These are phyloP conservation scores for Ctena decussata DNA, from an alignment of 2,888 invertebrate species.

Conservation along the genomic window DNA sequence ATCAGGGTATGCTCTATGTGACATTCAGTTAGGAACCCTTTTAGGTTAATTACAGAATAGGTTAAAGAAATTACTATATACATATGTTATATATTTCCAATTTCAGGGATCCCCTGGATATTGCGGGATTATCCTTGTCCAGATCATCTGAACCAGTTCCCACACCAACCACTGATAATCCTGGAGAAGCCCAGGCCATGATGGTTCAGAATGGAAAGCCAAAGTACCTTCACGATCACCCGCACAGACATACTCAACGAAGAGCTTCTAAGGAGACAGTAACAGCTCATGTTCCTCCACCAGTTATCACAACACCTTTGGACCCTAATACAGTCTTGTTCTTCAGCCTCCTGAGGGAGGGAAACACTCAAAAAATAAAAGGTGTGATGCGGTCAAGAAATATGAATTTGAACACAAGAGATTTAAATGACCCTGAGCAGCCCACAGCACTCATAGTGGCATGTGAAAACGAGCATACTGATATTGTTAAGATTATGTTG, in stretches of 20 bases:
- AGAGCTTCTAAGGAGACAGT: background rate
- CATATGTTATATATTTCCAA: background rate
- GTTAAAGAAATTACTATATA: background rate
- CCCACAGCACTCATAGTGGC: slow-evolving; percentile 79
- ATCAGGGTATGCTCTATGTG: no score
- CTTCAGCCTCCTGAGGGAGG: slow-evolving; percentile 65
- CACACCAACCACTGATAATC: background rate
- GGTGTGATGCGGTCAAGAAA: slow-evolving; percentile 65
- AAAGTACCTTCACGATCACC: slow-evolving; percentile 9
- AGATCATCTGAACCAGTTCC: background rate
- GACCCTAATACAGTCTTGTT: slow-evolving; percentile 62
- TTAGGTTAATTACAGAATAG: no score
- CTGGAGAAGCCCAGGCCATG: background rate
- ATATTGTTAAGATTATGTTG: slow-evolving; percentile 76
- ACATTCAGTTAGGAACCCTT: no score
- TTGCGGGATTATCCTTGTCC: background rate
- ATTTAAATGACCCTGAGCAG: slow-evolving; percentile 63
- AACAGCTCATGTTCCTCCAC: background rate
- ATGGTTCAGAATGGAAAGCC: slow-evolving; percentile 45
- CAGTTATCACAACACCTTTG: slow-evolving; percentile 30
- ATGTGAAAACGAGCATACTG: slow-evolving; percentile 71
- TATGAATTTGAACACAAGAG: slow-evolving; percentile 71
- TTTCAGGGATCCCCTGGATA: background rate
- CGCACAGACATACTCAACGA: background rate
- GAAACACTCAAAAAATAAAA: slow-evolving; percentile 62